These are phyloP conservation scores for Graphium colonna DNA, from an alignment of 2,888 invertebrate genomes.

Conservation along the genomic window DNA sequence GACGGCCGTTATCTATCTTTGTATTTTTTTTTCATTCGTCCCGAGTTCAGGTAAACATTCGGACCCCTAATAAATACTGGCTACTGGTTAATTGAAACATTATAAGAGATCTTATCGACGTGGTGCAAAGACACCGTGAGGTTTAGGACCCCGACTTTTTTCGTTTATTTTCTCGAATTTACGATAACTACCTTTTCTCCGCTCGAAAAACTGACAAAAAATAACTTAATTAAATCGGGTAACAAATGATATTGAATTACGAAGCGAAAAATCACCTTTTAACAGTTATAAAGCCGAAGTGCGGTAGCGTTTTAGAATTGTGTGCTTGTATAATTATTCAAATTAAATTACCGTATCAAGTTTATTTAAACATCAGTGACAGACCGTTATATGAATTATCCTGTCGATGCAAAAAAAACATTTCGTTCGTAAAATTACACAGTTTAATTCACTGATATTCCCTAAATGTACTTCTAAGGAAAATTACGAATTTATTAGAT, in stretches of 20 bases:
- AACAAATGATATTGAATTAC: conserved; percentile 16
- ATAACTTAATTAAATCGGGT: not conserved
- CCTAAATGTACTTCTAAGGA: too few species aligned
- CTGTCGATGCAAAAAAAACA: too few species aligned
- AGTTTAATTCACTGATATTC: too few species aligned
- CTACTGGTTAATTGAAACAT: conserved; percentile 80
- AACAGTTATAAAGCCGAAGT: conserved; percentile 10
- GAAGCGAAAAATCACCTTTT: conserved; percentile 1
- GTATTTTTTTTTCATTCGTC: conserved; percentile 48
- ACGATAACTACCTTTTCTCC: conserved; percentile 26
- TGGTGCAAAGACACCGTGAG: conserved; percentile 58
- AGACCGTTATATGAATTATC: conserved; percentile 1
- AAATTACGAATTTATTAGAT: too few species aligned
- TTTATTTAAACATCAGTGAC: not conserved
- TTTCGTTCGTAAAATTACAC: too few species aligned
- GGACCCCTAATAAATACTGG: conserved; percentile 71
- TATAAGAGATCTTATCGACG: conserved; percentile 71
- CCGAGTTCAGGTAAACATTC: conserved; percentile 51
- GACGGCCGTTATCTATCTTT: too few species aligned
- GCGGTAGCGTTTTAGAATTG: conserved; percentile 4
- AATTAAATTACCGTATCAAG: not conserved
- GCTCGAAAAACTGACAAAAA: conserved; percentile 12
- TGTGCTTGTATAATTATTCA: conserved; percentile 7
- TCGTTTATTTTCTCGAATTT: conserved; percentile 37
- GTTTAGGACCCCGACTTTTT: conserved; percentile 49